Conservation (phyloP, 1,140 invertebrate species). For the Trypoxylus dichotomus region DNA sequence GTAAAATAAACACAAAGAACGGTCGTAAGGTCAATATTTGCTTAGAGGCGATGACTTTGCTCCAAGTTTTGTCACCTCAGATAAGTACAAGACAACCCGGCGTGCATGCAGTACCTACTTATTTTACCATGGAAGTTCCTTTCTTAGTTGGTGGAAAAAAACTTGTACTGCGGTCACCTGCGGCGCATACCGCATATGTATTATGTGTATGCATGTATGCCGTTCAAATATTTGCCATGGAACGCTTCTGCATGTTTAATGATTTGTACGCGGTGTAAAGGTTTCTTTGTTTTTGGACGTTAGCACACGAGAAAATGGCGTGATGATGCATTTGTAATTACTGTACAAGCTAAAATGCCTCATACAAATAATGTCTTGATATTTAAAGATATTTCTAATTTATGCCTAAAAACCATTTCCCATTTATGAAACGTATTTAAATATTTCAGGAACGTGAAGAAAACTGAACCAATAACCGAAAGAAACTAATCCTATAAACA, state of each 20-base stretch:
- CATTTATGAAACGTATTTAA: too few species aligned
- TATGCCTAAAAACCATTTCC: not conserved
- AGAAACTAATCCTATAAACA: too few species aligned
- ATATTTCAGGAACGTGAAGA: too few species aligned
- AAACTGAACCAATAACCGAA: too few species aligned
- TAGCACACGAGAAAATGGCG: not conserved
- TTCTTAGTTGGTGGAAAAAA: not conserved
- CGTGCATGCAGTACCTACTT: not conserved
- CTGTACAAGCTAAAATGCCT: not conserved
- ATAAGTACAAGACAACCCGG: not conserved
- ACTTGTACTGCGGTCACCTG: conserved; percentile 24
- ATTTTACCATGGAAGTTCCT: not conserved
- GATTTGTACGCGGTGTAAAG: conserved; percentile 15
- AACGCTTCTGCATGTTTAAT: conserved; percentile 26
- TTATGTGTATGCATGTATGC: not conserved
- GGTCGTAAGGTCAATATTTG: conserved; percentile 16
- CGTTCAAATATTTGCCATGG: conserved; percentile 12
- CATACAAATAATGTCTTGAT: not conserved
- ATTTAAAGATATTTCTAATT: not conserved
- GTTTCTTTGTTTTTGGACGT: not conserved
- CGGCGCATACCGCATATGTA: conserved; percentile 13
- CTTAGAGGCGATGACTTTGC: not conserved
- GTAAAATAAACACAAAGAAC: conserved; percentile 6
- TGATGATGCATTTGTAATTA: not conserved
- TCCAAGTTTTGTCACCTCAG: conserved; percentile 8